These are phyloP conservation scores for Mizuhopecten yessoensis DNA, from an alignment of 1,140 invertebrate species.

Conservation along the genomic window DNA sequence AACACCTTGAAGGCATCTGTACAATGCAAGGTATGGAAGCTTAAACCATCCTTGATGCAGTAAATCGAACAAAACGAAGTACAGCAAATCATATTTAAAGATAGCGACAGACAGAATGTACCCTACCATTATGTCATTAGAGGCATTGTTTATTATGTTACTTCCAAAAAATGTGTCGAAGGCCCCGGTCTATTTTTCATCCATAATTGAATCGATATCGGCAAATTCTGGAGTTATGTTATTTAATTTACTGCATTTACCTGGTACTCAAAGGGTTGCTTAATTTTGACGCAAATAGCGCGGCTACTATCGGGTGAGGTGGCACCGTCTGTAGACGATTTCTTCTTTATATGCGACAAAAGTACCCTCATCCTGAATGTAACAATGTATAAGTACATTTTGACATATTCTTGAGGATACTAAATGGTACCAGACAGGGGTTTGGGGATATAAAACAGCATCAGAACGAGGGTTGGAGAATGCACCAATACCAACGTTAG, in stretches of 20 bases:
- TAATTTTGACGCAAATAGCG: conserved; percentile 2
- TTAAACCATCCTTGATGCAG: neutral
- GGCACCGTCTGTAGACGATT: neutral
- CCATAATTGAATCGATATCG: conserved; percentile 1
- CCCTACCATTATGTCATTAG: neutral
- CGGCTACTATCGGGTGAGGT: neutral
- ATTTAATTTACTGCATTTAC: neutral
- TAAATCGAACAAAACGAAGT: neutral
- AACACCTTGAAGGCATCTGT: neutral
- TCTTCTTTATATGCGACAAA: neutral
- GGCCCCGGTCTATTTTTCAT: neutral
- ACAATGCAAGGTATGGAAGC: neutral
- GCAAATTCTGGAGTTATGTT: conserved; percentile 4
- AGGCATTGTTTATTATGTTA: neutral
- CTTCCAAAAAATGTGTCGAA: neutral
- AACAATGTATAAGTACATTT: neutral
- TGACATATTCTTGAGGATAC: too few species aligned
- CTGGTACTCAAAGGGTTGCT: neutral
- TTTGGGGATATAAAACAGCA: too few species aligned
- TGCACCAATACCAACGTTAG: too few species aligned
- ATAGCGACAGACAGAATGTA: neutral
- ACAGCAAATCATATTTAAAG: neutral
- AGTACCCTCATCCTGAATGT: neutral
- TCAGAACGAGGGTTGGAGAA: too few species aligned
- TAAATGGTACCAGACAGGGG: too few species aligned